Conservation (phyloP, 2,888 invertebrate species). For the Cryptus armator region DNA sequence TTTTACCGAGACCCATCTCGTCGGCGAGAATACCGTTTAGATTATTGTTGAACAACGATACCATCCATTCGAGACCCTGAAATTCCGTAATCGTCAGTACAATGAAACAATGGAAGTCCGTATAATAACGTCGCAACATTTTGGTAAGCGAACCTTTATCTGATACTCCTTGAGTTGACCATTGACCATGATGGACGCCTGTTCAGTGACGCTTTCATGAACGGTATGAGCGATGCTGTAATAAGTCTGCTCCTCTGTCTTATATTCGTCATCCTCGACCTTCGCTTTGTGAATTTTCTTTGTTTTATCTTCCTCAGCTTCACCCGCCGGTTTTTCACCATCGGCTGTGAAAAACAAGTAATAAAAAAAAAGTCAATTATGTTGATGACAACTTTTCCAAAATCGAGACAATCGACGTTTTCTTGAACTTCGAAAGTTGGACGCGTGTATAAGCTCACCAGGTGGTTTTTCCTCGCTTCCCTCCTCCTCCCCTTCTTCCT, state of each 20-base stretch:
- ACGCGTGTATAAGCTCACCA: conserved; percentile 24
- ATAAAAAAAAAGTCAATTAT: neutral
- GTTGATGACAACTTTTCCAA: neutral
- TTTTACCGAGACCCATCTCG: conserved; percentile 99
- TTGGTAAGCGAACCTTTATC: conserved; percentile 88
- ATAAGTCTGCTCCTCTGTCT: conserved; percentile 97
- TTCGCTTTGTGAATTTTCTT: conserved; percentile 94
- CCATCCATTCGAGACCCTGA: conserved; percentile 98
- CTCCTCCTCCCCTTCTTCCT: conserved; percentile 89
- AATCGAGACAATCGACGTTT: neutral
- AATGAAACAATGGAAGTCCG: neutral
- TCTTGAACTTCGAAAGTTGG: conserved; percentile 9
- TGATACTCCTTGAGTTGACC: conserved; percentile 99
- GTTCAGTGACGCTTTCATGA: conserved; percentile 97
- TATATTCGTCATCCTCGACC: conserved; percentile 98
- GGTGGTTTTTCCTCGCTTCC: conserved; percentile 82
- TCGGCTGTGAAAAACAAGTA: conserved; percentile 49
- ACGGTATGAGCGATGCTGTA: conserved; percentile 99
- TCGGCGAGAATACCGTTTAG: conserved; percentile 99
- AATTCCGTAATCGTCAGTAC: neutral
- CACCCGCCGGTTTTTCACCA: conserved; percentile 74
- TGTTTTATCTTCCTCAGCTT: conserved; percentile 89
- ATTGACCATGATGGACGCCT: conserved; percentile 97
- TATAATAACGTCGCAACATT: neutral
- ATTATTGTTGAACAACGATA: conserved; percentile 99